Base-by-base conservation (phyloP, 2,888 invertebrate genomes). In the Dynastes tityus region DNA sequence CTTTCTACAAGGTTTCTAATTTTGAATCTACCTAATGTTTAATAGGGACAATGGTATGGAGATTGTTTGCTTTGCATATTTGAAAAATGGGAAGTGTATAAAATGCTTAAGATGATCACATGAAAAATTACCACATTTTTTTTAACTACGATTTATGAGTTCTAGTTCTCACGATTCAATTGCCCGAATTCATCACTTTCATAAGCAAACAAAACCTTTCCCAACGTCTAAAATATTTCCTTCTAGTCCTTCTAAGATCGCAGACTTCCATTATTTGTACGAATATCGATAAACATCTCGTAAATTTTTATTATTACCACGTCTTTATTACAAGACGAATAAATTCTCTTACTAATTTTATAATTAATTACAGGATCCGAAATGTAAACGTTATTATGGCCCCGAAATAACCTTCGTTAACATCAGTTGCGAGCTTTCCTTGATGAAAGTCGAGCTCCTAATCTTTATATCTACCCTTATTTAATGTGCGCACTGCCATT, bases 381-480 rank as follows among this genome's bases (percentile, higher is more conserved):
- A 55, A 22, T 16, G 55, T 6, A 16, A 58, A 58, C 16, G 55
- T 58, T 58, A 58, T 58, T 58, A 58, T 9, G 55, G 45, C 45
- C 11, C 45, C 45, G 45, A 45, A 45, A 45, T 45, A 45, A 45
- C 45, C 27, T 63, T 58, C 11, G 63, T 11, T 63, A 29, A 16
- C 37, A 67, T 67, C 22, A 67, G 45, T 67, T 67, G 40, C 8
- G 40, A 16, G 16, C 11, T 37, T 45, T 16, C 65, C 65, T 67
- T 67, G 45, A 67, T 45, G 40, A 40, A 67, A 67, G 37, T 40
- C 16, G 22, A 40, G 22, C 5, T 6, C 40, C 22, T 67, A 45
- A 67, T 67, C 65, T 67, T 40, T 67, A 67, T 45, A 67, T 67
- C 65, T 67, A 67, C 65, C 65, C 65, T 67, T 45, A 67, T 67